Conservation (phyloP, 2,113 vertebrate genomes). For the Aramus guarauna region DNA sequence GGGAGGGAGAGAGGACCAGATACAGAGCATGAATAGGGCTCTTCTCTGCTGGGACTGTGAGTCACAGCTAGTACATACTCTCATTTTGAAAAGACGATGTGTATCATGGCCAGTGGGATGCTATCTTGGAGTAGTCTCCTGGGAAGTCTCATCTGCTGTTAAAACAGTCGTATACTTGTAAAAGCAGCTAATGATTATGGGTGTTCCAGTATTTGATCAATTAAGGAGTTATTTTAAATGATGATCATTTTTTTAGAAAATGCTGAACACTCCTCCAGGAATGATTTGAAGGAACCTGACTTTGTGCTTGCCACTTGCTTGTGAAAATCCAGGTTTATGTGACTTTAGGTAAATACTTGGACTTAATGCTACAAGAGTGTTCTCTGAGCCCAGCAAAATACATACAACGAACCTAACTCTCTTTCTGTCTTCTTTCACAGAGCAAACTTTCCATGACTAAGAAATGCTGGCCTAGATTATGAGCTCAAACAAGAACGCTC, state of each 20-base stretch:
- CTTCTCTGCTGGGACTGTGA: not conserved
- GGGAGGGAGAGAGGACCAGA: not conserved
- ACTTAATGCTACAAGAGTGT: not conserved
- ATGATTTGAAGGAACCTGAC: not conserved
- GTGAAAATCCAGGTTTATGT: not conserved
- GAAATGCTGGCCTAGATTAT: slow-evolving; percentile 77
- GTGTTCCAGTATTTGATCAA: not conserved
- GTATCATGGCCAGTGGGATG: not conserved
- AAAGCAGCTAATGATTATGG: not conserved
- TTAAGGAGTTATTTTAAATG: not conserved
- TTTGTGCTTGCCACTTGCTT: not conserved
- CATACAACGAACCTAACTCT: not conserved
- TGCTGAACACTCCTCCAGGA: not conserved
- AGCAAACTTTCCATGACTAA: slow-evolving; percentile 48
- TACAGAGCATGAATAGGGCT: not conserved
- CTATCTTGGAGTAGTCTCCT: not conserved
- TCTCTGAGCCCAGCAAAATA: not conserved
- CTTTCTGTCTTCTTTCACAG: slow-evolving; percentile 37
- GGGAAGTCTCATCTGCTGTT: not conserved
- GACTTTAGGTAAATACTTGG: not conserved
- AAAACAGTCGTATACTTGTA: not conserved
- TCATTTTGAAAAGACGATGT: not conserved
- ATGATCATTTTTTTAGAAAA: not conserved
- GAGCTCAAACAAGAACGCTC: slow-evolving; percentile 78
- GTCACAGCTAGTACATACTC: not conserved